A percentile compares a stretch with the other conserved stretches of the same genome.
phyloP scores from a whole-genome alignment of 2,888 invertebrate genomes.

The Perithous albicinctus region DNA sequence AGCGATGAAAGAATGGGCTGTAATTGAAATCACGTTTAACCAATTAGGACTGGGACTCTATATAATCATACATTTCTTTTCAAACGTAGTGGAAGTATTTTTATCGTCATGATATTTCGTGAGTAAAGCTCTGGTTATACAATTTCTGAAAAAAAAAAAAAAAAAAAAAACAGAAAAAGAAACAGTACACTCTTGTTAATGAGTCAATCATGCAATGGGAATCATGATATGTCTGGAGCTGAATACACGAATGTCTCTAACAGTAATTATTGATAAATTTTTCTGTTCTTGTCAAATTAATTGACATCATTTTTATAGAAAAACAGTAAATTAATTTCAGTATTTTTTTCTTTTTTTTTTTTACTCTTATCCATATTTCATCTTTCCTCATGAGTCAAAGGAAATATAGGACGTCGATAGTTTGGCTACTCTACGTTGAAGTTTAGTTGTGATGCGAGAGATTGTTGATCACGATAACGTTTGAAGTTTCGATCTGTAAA shows the following conservation, averaged over 20 bases:
- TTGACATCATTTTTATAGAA: background rate
- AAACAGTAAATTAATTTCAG: background rate
- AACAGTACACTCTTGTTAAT: background rate
- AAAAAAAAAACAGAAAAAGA: no score
- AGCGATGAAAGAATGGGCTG: background rate
- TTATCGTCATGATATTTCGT: background rate
- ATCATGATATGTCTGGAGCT: background rate
- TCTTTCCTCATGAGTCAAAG: background rate
- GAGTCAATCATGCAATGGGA: background rate
- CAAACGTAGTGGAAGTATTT: background rate
- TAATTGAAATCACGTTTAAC: background rate
- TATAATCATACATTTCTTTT: background rate
- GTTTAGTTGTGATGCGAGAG: background rate
- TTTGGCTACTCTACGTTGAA: background rate
- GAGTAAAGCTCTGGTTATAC: background rate
- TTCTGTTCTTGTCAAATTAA: background rate
- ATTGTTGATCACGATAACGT: background rate
- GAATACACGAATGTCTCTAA: no score
- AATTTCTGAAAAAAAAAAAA: no score
- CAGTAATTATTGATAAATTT: no score
- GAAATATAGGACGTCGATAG: background rate
- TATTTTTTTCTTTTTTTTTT: background rate
- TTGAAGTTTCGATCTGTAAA: background rate
- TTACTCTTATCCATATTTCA: background rate
- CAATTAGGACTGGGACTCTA: background rate